A percentile compares a stretch with the other conserved stretches of the same genome.
phyloP scores from a whole-genome alignment of 2,797 vertebrate genomes.

The Sciurus carolinensis region DNA sequence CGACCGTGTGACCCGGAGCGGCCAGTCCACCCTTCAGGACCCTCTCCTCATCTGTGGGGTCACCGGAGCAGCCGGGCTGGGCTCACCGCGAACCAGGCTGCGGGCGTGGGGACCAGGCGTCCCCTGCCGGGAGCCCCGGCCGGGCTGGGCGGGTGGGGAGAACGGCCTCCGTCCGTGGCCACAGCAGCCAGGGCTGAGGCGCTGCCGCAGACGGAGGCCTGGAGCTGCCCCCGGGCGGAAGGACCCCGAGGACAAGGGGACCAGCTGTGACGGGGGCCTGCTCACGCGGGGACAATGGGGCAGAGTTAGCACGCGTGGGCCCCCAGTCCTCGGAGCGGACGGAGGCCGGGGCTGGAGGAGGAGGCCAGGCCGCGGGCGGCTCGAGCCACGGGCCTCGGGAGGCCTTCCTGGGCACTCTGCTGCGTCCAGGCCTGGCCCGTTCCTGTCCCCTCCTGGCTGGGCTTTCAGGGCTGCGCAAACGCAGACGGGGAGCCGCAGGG shows the following conservation, averaged over 20 bases:
- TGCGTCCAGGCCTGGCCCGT: background rate
- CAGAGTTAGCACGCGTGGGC: accelerated
- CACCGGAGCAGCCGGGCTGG: no score
- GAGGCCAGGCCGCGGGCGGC: background rate
- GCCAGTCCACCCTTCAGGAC: no score
- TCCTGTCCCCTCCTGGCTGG: accelerated
- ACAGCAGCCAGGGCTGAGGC: background rate
- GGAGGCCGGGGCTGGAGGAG: no score
- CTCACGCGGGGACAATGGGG: background rate
- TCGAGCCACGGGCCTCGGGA: background rate
- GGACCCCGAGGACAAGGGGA: background rate
- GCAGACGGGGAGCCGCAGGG: background rate
- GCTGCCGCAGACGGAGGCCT: background rate
- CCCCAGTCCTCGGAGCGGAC: background rate
- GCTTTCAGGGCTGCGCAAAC: background rate
- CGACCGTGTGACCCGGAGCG: no score
- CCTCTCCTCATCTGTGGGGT: no score
- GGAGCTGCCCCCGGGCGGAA: background rate
- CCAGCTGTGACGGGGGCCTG: background rate
- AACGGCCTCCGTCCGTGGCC: no score
- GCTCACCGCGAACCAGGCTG: no score
- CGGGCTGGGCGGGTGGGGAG: no score
- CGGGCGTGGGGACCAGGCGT: no score
- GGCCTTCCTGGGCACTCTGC: no score
- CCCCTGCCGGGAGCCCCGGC: no score